phyloP scores from a whole-genome alignment of 2,113 vertebrate species.

The Isichthys henryi region DNA sequence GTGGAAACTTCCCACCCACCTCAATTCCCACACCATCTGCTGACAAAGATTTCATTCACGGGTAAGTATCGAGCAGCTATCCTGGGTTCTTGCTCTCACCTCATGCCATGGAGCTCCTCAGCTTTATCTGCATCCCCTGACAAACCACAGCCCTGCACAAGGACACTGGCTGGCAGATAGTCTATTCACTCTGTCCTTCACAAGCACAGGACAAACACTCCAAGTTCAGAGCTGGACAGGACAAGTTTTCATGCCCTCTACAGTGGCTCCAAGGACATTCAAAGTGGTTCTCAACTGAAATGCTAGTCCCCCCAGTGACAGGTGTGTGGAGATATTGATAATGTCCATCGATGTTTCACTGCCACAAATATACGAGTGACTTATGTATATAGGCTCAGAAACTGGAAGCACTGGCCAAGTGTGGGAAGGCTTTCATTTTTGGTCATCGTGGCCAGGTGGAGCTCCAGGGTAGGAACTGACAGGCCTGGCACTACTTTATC shows the following conservation, averaged over 20 bases:
- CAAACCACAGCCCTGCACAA: not conserved
- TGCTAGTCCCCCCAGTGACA: not conserved
- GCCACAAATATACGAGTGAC: not conserved
- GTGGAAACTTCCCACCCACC: conserved; percentile 22
- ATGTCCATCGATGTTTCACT: not conserved
- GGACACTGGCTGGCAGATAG: not conserved
- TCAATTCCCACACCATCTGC: not conserved
- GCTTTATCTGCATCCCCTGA: not conserved
- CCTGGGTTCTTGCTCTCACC: not conserved
- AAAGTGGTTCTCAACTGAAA: not conserved
- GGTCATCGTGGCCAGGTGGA: not conserved
- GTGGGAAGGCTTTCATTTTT: not conserved
- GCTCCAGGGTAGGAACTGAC: not conserved
- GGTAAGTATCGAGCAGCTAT: not conserved
- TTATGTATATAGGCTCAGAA: not conserved
- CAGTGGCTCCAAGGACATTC: not conserved
- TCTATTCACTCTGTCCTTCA: not conserved
- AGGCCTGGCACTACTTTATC: not conserved
- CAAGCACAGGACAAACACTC: not conserved
- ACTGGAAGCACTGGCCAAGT: not conserved
- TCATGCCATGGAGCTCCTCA: conserved; percentile 12
- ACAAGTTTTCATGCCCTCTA: not conserved
- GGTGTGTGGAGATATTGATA: not conserved
- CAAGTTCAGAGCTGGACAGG: not conserved
- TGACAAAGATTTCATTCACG: not conserved